These are phyloP conservation scores for Thunnus thynnus DNA, from an alignment of 2,113 vertebrate genomes.

Conservation along the genomic window DNA sequence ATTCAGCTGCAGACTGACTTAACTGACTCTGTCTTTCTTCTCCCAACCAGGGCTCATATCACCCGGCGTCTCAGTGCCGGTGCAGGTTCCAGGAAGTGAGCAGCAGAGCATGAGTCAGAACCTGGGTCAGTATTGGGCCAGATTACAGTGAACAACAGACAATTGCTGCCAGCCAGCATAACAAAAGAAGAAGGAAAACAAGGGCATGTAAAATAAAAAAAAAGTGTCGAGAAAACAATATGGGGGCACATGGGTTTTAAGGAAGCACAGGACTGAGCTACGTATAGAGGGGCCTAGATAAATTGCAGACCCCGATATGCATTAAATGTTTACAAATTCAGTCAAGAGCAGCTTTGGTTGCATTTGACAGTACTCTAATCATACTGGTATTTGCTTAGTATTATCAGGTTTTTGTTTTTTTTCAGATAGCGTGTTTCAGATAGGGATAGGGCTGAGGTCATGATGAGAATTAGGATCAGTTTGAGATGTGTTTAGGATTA, in stretches of 20 bases:
- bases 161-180: slow-evolving; percentile 18
- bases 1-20: background rate
- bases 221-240: slow-evolving; percentile 46
- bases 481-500: slow-evolving; percentile 28
- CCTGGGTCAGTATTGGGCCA: slow-evolving; percentile 88
- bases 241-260: slow-evolving; percentile 39
- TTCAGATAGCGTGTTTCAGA: slow-evolving; percentile 1
- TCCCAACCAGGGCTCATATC: slow-evolving; percentile 82
- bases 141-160: slow-evolving; percentile 83
- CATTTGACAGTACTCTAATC: slow-evolving; percentile 66
- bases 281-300: slow-evolving; percentile 38
- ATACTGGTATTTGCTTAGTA: slow-evolving; percentile 66
- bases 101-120: slow-evolving; percentile 84
- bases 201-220: slow-evolving; percentile 48
- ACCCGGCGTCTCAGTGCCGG: slow-evolving; percentile 86
- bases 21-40: background rate
- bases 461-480: slow-evolving; percentile 30
- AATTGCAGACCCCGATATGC: slow-evolving; percentile 65
- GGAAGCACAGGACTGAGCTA: slow-evolving; percentile 61
- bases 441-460: slow-evolving; percentile 6
- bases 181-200: slow-evolving; percentile 13
- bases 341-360: slow-evolving; percentile 76
- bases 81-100: slow-evolving; percentile 87
- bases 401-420: slow-evolving; percentile 28
- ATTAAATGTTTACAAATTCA: slow-evolving; percentile 83